Evolutionary conservation across 2,888 invertebrate species (phyloP), one percentile per base, ranked within the genome.

Genomic region (Allacma fusca): DNA sequence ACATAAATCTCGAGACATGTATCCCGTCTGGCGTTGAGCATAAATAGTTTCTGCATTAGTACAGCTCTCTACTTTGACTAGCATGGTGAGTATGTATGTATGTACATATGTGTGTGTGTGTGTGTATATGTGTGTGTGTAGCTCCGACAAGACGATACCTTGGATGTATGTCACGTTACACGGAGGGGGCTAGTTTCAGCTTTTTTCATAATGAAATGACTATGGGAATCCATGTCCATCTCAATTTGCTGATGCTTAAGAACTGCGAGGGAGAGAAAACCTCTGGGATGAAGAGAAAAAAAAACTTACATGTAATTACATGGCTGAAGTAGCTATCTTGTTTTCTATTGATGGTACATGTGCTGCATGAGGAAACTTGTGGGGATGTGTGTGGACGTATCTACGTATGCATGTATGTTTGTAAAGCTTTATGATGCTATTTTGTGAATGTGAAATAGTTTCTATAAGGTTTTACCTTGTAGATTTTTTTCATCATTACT

Each of bases 161-260:
- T n/a, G n/a, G n/a, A n/a, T 5, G 67, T 34, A 29, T 21, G 16
- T 29, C 5, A 4, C 19, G 5, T 2, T 1, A 28, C 9, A 29
- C 16, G 34, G 5, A 69, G 7, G 21, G 43, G 7, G n/a, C n/a
- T n/a, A n/a, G 50, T 50, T 13, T 5, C 1, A n/a, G 16, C 62
- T 26, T 65, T 9, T 29, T 65, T 5, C 65, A 65, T 57, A 73
- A 73, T 62, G 64, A 34, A 73, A 73, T 62, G 73, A 62, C 62
- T 72, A 28, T 29, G 29, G 62, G 59, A 59, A 62, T 62, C 62
- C 65, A 65, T 65, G 65, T 65, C 65, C 73, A 73, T 73, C 73
- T 73, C 62, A 62, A 73, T 73, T 73, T 73, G 70, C 26, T 26
- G 43, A 44, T 26, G 40, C 62, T 73, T 62, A 73, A 23, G 62